Evolutionary conservation across 1,140 invertebrate species (phyloP), one percentile per base, ranked within the genome.

Genomic region (Microvelia longipes): DNA sequence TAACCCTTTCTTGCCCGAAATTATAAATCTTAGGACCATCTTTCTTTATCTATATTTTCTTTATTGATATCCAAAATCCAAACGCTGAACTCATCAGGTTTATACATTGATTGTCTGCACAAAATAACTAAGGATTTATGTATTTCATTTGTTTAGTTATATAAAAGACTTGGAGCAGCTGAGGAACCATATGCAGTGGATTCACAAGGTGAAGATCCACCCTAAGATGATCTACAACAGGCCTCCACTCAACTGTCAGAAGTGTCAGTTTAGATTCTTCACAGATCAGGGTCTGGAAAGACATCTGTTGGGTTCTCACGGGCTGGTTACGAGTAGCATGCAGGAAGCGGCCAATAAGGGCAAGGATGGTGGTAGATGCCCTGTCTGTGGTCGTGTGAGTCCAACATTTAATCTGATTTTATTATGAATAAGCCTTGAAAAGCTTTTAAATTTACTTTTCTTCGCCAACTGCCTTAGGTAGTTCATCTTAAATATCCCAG

Each of bases 141-240:
- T 50, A 19, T 50, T 50, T 50, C 5, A 11, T 50, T 19, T 50
- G 35, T 50, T 19, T 19, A 50, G 35, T 5, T 50, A 50, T 77
- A 77, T 78, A 11, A 71, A 86, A 84, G 93, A 95, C 81, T 83
- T 95, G 75, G 93, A 95, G 76, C 92, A 94, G 80, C 81, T 95
- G 60, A 82, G 92, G 72, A 94, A 93, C 79, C 93, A 96, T 77
- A 96, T 96, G 93, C 91, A 94, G 76, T 94, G 92, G 91, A 94
- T 94, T 77, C 93, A 95, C 78, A 94, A 95, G 85, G 92, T 95
- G 68, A 95, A 95, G 81, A 95, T 95, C 76, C 93, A 95, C 83
- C 93, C 92, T 71, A 95, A 95, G 81, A 95, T 95, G 93, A 93
- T 95, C 72, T 92, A 94, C 77, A 94, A 93, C 80, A 83, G 92